Evolutionary conservation across 2,888 invertebrate genomes (phyloP), one percentile per base, ranked within the genome.

Genomic region (Oxyscelio sp.): DNA sequence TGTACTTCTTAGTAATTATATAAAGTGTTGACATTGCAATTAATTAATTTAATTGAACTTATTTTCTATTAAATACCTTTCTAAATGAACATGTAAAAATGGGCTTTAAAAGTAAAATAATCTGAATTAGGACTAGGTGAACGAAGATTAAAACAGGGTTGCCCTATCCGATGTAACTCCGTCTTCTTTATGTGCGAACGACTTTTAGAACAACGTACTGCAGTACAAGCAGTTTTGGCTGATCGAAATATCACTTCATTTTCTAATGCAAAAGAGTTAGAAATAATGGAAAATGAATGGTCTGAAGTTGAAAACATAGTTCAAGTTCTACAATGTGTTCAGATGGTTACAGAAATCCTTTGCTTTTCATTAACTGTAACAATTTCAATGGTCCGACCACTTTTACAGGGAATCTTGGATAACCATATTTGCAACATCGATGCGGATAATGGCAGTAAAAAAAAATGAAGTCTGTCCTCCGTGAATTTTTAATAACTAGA

Each of bases 231-330:
- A 1, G 70, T 70, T 24, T 21, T 70, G 17, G 13, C 54, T 27
- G 70, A 56, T 22, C n/a, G 56, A 43, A 22, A 13, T 27, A 2
- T 43, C 11, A 70, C 70, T 17, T 13, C 24, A 27, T 1, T 15
- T 15, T 2, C 27, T 4, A 9, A 9, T 13, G 66, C 66, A 5
- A n/a, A 38, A 52, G 52, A 66, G 22, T 19, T 66, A 9, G 22
- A 66, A 52, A 38, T 38, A 2, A 66, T 4, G 4, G 52, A 52
- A 52, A 3, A n/a, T 38, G 52, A 66, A 15, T 66, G 66, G 66
- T 21, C 34, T 4, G 15, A 5, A 0, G 21, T 40, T 9, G 52
- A 66, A 38, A 38, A 0, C 15, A 4, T 66, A 17, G 52, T 66
- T 11, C 0, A 21, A 15, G 9, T 66, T 38, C 38, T 66, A 11